Evolutionary conservation across 1,140 invertebrate species (phyloP).

Genomic region (Drosophila tropicalis): DNA sequence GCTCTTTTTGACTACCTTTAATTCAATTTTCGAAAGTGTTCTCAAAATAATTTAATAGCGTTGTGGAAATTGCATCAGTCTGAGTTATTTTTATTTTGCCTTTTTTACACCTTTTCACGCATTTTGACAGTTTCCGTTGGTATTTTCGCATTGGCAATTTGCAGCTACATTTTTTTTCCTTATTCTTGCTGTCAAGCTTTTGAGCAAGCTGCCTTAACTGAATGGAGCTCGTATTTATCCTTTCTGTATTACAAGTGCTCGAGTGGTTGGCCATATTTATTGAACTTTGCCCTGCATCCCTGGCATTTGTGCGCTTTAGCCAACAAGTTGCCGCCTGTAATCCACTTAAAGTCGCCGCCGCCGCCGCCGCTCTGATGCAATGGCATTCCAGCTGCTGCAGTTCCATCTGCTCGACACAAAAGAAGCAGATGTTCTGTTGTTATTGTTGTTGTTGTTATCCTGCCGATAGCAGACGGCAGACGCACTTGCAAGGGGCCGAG

Average conservation of each 20-base stretch:
- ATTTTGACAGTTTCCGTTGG: not conserved
- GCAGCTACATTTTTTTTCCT: not conserved
- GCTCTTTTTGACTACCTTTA: too few species aligned
- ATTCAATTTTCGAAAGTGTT: too few species aligned
- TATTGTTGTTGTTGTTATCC: conserved; percentile 34
- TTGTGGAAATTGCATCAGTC: not conserved
- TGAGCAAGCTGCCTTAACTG: conserved; percentile 10
- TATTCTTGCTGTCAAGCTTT: conserved; percentile 1
- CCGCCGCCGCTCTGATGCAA: conserved; percentile 38
- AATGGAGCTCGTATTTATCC: conserved; percentile 20
- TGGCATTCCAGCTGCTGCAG: conserved; percentile 20
- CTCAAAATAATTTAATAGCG: too few species aligned
- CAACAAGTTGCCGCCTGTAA: conserved; percentile 60
- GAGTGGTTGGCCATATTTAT: conserved; percentile 42
- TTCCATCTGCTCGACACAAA: conserved; percentile 22
- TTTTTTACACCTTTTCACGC: not conserved
- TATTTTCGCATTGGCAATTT: conserved; percentile 2
- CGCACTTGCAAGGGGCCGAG: not conserved
- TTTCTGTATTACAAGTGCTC: conserved; percentile 7
- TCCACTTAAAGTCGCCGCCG: conserved; percentile 53
- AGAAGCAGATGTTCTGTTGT: conserved; percentile 26
- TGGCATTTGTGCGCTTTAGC: conserved; percentile 28
- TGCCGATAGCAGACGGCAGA: not conserved
- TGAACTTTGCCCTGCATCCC: conserved; percentile 48
- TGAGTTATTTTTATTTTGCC: not conserved